phyloP scores from a whole-genome alignment of 2,113 vertebrate species.

The Toxotes jaculatrix region DNA sequence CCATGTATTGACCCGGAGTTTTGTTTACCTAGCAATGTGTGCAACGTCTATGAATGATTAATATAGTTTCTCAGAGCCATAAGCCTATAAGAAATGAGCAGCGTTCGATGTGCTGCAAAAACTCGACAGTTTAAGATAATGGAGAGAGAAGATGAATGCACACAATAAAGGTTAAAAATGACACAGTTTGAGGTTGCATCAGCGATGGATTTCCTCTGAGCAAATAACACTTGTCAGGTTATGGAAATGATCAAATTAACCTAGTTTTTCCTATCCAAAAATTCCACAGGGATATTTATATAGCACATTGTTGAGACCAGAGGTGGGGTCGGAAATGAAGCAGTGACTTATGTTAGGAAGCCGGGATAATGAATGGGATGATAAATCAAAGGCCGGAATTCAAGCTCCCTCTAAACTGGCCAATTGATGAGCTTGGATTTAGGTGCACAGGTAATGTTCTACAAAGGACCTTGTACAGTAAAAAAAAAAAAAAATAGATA shows the following conservation, averaged over 20 bases:
- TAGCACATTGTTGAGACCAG: not conserved
- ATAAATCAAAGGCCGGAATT: not conserved
- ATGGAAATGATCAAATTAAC: not conserved
- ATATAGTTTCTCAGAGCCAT: slow-evolving; percentile 1
- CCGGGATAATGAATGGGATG: not conserved
- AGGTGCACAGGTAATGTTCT: not conserved
- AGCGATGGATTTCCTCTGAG: slow-evolving; percentile 5
- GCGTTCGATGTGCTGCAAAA: slow-evolving; percentile 10
- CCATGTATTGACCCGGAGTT: slow-evolving; percentile 63
- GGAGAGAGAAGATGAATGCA: not conserved
- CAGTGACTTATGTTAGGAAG: not conserved
- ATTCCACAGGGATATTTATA: not conserved
- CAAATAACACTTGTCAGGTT: not conserved
- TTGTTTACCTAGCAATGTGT: slow-evolving; percentile 67
- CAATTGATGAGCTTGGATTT: not conserved
- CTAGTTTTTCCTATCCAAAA: not conserved
- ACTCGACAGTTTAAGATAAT: slow-evolving; percentile 1
- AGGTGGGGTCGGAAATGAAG: not conserved
- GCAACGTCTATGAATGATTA: slow-evolving; percentile 63
- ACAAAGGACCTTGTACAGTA: not conserved
- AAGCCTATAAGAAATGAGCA: slow-evolving; percentile 9
- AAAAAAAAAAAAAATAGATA: too few species aligned
- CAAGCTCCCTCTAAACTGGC: not conserved
- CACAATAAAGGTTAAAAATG: not conserved
- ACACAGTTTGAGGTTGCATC: not conserved